These are phyloP conservation scores for Lycopodina hypogea DNA, from an alignment of 37 sponge, comb jelly and placozoan genomes.

Conservation along the genomic window DNA sequence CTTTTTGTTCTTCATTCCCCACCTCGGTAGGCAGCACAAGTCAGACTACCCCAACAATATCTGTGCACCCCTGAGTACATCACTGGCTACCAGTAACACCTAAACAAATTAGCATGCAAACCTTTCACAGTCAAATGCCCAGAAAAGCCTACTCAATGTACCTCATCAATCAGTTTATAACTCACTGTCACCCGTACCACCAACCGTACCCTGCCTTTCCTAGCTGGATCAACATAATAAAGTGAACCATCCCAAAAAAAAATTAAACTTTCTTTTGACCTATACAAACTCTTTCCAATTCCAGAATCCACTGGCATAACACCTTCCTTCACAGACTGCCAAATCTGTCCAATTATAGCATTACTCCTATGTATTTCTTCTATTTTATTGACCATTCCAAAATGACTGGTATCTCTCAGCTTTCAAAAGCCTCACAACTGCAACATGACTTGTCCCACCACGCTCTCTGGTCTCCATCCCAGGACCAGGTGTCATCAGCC, in stretches of 20 bases:
- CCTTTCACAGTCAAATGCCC: slow-evolving; percentile 22
- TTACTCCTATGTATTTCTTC: background rate
- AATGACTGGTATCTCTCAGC: too few species aligned
- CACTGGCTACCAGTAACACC: slow-evolving; percentile 16
- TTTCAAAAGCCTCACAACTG: too few species aligned
- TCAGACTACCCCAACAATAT: slow-evolving; percentile 1
- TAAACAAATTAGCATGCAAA: slow-evolving; percentile 5
- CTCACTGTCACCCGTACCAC: background rate
- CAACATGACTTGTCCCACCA: too few species aligned
- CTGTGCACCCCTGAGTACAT: slow-evolving; percentile 19
- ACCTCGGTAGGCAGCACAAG: slow-evolving; percentile 14
- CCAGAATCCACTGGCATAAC: background rate
- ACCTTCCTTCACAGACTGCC: background rate
- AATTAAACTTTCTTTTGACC: too few species aligned
- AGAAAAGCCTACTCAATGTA: slow-evolving; percentile 4
- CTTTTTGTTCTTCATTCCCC: background rate
- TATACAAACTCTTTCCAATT: background rate
- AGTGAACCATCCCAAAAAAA: slow-evolving; percentile 15
- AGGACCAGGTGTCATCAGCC: too few species aligned
- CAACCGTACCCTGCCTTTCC: background rate
- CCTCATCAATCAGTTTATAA: background rate
- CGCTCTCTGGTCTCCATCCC: too few species aligned
- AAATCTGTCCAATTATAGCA: background rate
- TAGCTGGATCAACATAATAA: slow-evolving; percentile 14
- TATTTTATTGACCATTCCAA: too few species aligned